Evolutionary conservation across 2,888 invertebrate genomes (phyloP).

Genomic region (Odontothrips loti): DNA sequence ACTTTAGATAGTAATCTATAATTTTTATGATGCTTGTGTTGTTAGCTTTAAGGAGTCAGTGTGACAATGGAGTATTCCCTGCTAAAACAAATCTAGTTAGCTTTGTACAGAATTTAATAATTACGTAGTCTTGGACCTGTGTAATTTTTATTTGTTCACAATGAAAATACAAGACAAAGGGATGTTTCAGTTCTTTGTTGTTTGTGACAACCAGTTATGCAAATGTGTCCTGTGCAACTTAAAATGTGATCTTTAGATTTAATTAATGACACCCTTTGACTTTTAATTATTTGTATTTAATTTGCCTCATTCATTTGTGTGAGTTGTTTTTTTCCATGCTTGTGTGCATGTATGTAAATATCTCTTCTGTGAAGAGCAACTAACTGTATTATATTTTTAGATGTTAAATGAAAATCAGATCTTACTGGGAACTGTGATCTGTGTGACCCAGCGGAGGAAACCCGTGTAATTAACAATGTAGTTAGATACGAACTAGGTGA

Average conservation of each 20-base stretch:
- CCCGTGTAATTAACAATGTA: conserved; percentile 5
- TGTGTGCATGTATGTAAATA: background rate
- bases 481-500: background rate
- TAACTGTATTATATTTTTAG: background rate
- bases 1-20: no score
- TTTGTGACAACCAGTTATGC: no score
- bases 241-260: background rate
- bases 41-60: no score
- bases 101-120: background rate
- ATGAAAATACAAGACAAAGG: no score
- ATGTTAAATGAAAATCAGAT: background rate
- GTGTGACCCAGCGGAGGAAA: background rate
- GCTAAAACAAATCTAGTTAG: no score
- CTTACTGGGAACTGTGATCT: background rate
- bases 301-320: background rate
- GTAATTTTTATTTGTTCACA: no score
- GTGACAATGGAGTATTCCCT: no score
- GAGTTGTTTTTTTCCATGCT: background rate
- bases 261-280: background rate
- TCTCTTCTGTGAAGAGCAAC: background rate
- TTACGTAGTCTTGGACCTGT: background rate
- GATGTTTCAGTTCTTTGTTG: no score
- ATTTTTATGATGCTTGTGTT: no score
- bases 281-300: background rate
- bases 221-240: background rate